Conservation (phyloP, 2,797 vertebrate genomes). For the Intellagama lesueurii region DNA sequence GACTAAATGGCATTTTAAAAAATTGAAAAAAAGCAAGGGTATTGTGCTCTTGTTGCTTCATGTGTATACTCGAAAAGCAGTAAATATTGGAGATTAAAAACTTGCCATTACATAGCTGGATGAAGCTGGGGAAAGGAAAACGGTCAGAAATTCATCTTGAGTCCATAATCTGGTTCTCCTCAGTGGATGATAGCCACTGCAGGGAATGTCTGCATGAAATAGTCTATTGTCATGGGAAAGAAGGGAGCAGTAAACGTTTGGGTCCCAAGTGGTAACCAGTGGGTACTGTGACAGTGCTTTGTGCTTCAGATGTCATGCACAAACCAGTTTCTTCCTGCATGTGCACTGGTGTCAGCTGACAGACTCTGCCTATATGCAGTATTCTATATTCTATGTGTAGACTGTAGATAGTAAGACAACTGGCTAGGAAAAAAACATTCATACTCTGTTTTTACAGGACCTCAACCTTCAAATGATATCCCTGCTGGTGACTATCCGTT, state of each 20-base stretch:
- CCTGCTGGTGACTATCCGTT: slow-evolving; percentile 87
- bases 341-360: background rate
- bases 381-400: background rate
- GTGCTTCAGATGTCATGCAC: background rate
- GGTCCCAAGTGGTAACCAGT: background rate
- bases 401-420: background rate
- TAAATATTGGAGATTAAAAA: background rate
- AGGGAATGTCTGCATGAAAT: background rate
- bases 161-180: too few species aligned
- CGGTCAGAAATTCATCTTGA: background rate
- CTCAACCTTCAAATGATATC: slow-evolving; percentile 83
- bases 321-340: background rate
- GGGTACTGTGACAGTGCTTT: too few species aligned
- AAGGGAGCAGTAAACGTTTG: background rate
- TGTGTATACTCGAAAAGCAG: background rate
- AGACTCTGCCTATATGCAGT: background rate
- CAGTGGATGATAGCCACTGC: too few species aligned
- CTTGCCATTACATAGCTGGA: background rate
- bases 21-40: background rate
- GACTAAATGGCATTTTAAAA: too few species aligned
- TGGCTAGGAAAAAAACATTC: background rate
- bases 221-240: too few species aligned
- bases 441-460: slow-evolving; percentile 76
- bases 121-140: background rate
- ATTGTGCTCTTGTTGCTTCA: background rate